phyloP scores from a whole-genome alignment of 2,797 vertebrate species.

The Notolabrus celidotus region DNA sequence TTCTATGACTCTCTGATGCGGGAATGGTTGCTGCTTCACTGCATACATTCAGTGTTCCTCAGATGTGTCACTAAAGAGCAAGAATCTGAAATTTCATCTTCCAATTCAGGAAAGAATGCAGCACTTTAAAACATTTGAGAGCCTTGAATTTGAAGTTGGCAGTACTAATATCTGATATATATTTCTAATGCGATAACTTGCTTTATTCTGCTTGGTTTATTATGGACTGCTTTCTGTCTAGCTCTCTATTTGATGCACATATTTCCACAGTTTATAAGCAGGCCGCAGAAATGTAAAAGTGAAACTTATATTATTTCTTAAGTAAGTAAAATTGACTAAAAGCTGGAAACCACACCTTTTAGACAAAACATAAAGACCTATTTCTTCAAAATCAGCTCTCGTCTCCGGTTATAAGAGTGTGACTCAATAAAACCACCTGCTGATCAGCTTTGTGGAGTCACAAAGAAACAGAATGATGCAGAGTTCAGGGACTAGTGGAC shows the following conservation, averaged over 20 bases:
- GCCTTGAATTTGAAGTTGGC: too few species aligned
- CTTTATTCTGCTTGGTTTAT: too few species aligned
- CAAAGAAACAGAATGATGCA: not conserved
- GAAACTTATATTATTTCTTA: not conserved
- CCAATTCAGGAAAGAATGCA: not conserved
- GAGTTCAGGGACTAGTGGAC: constrained; percentile 1
- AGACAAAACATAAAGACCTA: not conserved
- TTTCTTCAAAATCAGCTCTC: not conserved
- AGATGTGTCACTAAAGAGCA: not conserved
- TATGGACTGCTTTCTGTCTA: too few species aligned
- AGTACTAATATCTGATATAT: too few species aligned
- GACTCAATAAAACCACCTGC: constrained; percentile 5
- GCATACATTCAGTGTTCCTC: not conserved
- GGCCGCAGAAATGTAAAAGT: not conserved
- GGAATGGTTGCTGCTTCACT: not conserved
- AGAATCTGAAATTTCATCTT: not conserved
- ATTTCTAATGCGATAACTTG: too few species aligned
- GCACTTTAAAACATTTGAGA: too few species aligned
- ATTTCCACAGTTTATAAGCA: not conserved
- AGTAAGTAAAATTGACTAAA: not conserved
- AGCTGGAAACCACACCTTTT: not conserved
- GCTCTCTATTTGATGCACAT: too few species aligned
- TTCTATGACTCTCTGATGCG: not conserved
- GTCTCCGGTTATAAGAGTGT: not conserved
- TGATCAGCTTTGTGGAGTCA: not conserved